Evolutionary conservation across 2,888 invertebrate genomes (phyloP).

Genomic region (Deroplatys truncata): DNA sequence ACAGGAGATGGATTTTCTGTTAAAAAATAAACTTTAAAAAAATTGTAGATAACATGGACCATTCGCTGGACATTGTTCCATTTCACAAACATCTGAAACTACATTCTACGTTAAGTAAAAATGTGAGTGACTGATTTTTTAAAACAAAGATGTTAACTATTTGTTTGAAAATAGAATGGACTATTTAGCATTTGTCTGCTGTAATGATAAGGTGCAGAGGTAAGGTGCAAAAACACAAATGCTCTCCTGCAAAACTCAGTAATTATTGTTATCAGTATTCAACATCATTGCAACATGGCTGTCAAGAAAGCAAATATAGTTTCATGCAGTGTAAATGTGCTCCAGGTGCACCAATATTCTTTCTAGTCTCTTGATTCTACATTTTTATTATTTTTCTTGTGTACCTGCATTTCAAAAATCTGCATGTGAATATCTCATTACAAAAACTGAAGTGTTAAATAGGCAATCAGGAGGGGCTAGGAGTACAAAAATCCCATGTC

Average conservation of each 20-base stretch:
- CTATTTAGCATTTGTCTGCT: neutral
- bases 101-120: neutral
- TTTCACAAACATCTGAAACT: neutral
- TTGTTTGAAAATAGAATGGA: neutral
- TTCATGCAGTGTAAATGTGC: neutral
- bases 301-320: neutral
- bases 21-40: slow-evolving; percentile 56
- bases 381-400: neutral
- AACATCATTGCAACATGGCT: neutral
- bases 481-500: neutral
- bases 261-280: neutral
- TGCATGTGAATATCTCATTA: neutral
- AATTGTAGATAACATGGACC: neutral
- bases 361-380: neutral
- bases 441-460: neutral
- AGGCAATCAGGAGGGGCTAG: neutral
- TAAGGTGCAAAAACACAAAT: neutral
- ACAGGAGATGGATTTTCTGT: slow-evolving; percentile 90
- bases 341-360: neutral
- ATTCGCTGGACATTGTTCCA: neutral
- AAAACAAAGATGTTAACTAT: neutral
- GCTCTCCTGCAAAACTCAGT: neutral
- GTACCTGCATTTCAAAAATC: neutral
- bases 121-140: neutral
- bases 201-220: neutral